These are phyloP conservation scores for Spilarctia lutea DNA, from an alignment of 2,888 invertebrate species.

Conservation along the genomic window DNA sequence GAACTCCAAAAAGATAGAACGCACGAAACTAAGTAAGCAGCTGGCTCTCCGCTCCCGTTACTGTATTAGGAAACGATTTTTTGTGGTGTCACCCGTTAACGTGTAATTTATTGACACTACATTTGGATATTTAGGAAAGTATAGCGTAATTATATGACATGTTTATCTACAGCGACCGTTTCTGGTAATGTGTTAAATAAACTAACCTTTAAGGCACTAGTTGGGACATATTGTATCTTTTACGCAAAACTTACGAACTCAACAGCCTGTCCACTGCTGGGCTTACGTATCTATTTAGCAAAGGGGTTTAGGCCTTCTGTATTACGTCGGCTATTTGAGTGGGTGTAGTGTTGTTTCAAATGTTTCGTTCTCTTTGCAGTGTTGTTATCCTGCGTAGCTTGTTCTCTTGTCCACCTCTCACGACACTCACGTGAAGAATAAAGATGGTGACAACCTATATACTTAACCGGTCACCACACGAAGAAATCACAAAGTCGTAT, in stretches of 20 bases:
- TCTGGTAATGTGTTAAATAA: conserved; percentile 40
- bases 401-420: too few relatives aligned
- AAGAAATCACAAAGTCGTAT: too few relatives aligned
- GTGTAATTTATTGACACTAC: conserved; percentile 78
- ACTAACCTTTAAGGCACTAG: conserved; percentile 21
- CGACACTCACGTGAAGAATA: too few relatives aligned
- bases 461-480: too few relatives aligned
- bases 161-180: conserved; percentile 49
- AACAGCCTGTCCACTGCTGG: too few relatives aligned
- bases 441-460: too few relatives aligned
- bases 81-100: conserved; percentile 75
- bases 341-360: too few relatives aligned
- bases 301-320: too few relatives aligned
- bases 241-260: conserved; percentile 9
- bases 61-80: conserved; percentile 80
- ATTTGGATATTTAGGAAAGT: conserved; percentile 68
- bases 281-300: too few relatives aligned
- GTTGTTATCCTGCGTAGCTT: too few relatives aligned
- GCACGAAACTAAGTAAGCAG: conserved; percentile 71
- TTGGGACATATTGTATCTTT: background rate
- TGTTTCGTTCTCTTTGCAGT: too few relatives aligned
- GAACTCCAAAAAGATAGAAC: conserved; percentile 60
- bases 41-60: conserved; percentile 83
- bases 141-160: conserved; percentile 57
- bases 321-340: too few relatives aligned